phyloP scores from a whole-genome alignment of 2,113 vertebrate genomes.

The Anhinga rufa region DNA sequence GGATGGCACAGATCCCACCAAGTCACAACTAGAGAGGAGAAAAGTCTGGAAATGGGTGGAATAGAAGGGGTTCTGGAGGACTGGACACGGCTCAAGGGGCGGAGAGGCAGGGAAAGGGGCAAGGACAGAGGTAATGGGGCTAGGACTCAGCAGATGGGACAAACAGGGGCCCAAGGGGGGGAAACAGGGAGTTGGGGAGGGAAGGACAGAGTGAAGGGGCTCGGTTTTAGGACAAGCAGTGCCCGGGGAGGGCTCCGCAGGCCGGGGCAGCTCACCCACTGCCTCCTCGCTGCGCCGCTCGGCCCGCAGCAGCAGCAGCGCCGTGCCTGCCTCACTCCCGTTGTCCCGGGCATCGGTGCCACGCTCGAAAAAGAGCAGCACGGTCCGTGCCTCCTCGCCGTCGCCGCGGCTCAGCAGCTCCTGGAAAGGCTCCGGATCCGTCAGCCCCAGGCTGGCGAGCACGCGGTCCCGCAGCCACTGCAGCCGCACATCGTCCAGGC shows the following conservation, averaged over 20 bases:
- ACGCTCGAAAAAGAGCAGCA: slow-evolving; percentile 75
- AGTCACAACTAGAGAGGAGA: background rate
- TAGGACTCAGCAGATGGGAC: background rate
- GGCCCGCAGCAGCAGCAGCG: slow-evolving; percentile 79
- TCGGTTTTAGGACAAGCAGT: background rate
- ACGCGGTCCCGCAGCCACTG: slow-evolving; percentile 81
- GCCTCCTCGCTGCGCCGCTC: slow-evolving; percentile 58
- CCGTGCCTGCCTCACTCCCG: background rate
- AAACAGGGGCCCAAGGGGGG: rapidly evolving
- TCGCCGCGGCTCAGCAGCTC: slow-evolving; percentile 77
- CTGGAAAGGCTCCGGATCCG: slow-evolving; percentile 73
- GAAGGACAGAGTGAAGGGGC: background rate
- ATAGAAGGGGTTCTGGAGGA: background rate
- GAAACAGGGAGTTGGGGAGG: rapidly evolving
- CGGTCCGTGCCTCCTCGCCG: slow-evolving; percentile 65
- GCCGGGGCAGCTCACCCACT: slow-evolving; percentile 61
- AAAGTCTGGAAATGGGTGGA: background rate
- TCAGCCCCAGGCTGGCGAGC: slow-evolving; percentile 64
- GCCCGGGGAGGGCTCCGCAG: background rate
- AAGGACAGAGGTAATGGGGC: background rate
- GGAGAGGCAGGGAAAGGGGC: background rate
- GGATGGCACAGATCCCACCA: background rate
- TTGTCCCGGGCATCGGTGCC: slow-evolving; percentile 49
- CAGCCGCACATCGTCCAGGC: slow-evolving; percentile 79
- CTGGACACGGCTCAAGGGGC: background rate